Evolutionary conservation across 2,797 vertebrate species (phyloP).

Genomic region (Protonibea diacanthus): DNA sequence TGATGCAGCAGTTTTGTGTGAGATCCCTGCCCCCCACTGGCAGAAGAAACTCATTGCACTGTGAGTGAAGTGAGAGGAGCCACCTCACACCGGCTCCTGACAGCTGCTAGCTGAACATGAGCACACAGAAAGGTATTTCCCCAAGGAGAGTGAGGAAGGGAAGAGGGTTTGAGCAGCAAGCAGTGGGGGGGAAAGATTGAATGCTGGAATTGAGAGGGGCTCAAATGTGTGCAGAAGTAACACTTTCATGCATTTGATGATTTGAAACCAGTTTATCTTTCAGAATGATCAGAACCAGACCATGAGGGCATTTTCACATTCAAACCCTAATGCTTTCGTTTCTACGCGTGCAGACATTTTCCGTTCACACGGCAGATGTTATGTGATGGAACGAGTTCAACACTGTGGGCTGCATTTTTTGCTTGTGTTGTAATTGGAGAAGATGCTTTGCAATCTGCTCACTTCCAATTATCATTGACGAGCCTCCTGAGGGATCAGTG

Average conservation of each 20-base stretch:
- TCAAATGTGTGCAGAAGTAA: conserved; percentile 38
- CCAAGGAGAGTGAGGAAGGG: conserved; percentile 49
- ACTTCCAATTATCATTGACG: conserved; percentile 36
- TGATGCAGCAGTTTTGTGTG: conserved; percentile 67
- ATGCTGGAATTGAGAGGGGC: conserved; percentile 25
- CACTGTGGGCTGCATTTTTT: neutral
- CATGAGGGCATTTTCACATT: neutral
- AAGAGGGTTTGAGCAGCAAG: conserved; percentile 29
- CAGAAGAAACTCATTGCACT: conserved; percentile 46
- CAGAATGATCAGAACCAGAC: neutral
- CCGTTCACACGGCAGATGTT: conserved; percentile 4
- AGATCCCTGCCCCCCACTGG: conserved; percentile 69
- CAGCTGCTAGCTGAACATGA: conserved; percentile 60
- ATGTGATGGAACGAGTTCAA: neutral
- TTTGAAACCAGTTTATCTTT: neutral
- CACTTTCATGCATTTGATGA: neutral
- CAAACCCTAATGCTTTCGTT: neutral
- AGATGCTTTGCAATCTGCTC: conserved; percentile 43
- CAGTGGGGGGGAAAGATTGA: no score
- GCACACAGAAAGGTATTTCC: conserved; percentile 68
- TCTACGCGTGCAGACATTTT: conserved; percentile 5
- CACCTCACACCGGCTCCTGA: conserved; percentile 31
- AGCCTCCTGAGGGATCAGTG: conserved; percentile 40
- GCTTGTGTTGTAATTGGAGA: conserved; percentile 40
- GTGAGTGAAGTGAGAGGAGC: conserved; percentile 23